Conservation (phyloP, 2,797 vertebrate species). For the Myotis pilosus region DNA sequence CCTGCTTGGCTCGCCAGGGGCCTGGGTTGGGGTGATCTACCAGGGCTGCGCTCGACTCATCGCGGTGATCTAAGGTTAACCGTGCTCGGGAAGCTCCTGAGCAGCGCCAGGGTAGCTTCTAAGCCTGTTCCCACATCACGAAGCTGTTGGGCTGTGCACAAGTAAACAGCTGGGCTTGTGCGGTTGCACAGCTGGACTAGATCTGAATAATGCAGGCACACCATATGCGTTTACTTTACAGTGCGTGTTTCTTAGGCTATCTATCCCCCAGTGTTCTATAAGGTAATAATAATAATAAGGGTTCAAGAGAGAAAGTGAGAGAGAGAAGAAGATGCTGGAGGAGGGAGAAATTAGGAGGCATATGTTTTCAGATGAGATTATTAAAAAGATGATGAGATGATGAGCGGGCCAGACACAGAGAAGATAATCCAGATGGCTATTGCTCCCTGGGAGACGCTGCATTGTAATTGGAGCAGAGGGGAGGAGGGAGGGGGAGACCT, state of each 20-base stretch:
- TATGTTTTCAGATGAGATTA: constrained; percentile 54
- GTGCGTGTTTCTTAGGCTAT: neutral
- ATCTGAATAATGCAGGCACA: neutral
- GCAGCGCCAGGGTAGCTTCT: neutral
- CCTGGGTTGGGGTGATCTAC: neutral
- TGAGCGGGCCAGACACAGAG: constrained; percentile 3
- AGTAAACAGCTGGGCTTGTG: constrained; percentile 18
- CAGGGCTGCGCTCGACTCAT: neutral
- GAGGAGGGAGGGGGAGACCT: neutral
- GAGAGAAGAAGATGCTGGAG: neutral
- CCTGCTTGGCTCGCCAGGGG: neutral
- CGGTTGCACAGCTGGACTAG: constrained; percentile 45
- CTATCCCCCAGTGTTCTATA: constrained; percentile 27
- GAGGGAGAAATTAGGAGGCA: constrained; percentile 30
- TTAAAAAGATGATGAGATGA: neutral
- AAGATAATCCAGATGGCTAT: neutral
- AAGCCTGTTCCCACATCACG: neutral
- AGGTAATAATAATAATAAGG: constrained; percentile 24
- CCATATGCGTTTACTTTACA: neutral
- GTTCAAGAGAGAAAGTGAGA: neutral
- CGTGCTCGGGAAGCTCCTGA: neutral
- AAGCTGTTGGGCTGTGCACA: neutral
- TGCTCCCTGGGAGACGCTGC: neutral
- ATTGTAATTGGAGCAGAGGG: neutral
- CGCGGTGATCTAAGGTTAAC: neutral